Percentiles rank a stretch among this genome's conserved stretches.
Evolutionary conservation across 2,113 vertebrate species (phyloP).

Genomic region (Anguilla japonica): DNA sequence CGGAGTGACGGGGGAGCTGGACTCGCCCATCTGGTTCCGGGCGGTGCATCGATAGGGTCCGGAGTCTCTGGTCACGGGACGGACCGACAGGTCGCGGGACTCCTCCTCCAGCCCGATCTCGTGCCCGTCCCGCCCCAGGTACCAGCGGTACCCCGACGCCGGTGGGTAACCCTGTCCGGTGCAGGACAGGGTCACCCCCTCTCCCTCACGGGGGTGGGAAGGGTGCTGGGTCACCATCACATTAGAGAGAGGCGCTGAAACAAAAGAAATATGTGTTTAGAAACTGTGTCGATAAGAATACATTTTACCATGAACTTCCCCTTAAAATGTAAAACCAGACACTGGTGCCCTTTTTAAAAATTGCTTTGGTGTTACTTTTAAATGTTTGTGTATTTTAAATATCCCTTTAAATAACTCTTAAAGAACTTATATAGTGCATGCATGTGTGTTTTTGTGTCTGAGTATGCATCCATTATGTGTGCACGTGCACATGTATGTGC

Average conservation of each 20-base stretch:
- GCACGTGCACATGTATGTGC: not conserved
- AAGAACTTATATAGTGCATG: not conserved
- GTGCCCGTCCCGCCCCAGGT: not conserved
- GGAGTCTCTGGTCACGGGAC: not conserved
- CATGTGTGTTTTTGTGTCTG: not conserved
- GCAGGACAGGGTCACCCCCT: slow-evolving; percentile 21
- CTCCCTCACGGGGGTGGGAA: not conserved
- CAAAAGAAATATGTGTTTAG: not conserved
- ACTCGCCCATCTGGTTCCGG: slow-evolving; percentile 24
- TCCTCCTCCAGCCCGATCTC: not conserved
- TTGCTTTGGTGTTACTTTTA: too few species aligned
- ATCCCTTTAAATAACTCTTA: not conserved
- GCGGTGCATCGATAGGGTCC: slow-evolving; percentile 14
- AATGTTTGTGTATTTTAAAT: too few species aligned
- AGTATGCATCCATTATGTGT: too few species aligned
- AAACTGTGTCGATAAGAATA: too few species aligned
- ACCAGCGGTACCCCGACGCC: slow-evolving; percentile 23
- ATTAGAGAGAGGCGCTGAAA: slow-evolving; percentile 17
- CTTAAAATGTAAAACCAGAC: too few species aligned
- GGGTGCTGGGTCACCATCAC: slow-evolving; percentile 10
- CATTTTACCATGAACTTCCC: too few species aligned
- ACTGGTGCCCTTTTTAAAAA: not conserved
- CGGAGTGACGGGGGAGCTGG: not conserved
- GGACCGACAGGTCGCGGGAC: slow-evolving; percentile 5
- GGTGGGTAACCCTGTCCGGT: not conserved